These are phyloP conservation scores for Chloroclystis v-ata DNA, from an alignment of 2,888 invertebrate species.

Conservation along the genomic window DNA sequence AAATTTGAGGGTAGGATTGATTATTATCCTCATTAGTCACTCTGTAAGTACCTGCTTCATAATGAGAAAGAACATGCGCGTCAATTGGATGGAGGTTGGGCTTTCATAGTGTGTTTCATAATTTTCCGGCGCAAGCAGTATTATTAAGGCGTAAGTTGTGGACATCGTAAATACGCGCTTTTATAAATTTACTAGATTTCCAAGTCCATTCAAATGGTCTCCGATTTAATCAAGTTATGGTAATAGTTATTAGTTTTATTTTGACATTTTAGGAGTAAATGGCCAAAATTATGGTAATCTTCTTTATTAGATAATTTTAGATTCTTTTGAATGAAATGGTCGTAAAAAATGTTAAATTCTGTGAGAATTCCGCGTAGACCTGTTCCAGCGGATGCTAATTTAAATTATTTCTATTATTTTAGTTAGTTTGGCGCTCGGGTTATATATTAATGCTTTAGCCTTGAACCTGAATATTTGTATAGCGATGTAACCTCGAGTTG, in stretches of 20 bases:
- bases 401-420: too few relatives aligned
- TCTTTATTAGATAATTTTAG: slow-evolving; percentile 7
- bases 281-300: slow-evolving; percentile 8
- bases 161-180: slow-evolving; percentile 12
- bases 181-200: background rate
- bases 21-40: too few relatives aligned
- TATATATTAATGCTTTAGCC: too few relatives aligned
- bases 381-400: too few relatives aligned
- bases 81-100: too few relatives aligned
- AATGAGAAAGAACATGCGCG: too few relatives aligned
- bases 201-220: background rate
- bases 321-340: slow-evolving; percentile 2
- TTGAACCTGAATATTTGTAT: too few relatives aligned
- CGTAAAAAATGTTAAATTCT: background rate
- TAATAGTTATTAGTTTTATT: slow-evolving; percentile 5
- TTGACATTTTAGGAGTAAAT: slow-evolving; percentile 6
- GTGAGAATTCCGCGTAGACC: background rate
- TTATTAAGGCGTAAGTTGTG: too few relatives aligned
- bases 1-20: too few relatives aligned
- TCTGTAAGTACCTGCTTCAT: too few relatives aligned
- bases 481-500: too few relatives aligned
- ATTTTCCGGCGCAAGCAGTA: background rate
- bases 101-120: too few relatives aligned
- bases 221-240: slow-evolving; percentile 3
- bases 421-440: background rate